Conservation (phyloP, 1,140 invertebrate genomes). For the Bombus fervidus region DNA sequence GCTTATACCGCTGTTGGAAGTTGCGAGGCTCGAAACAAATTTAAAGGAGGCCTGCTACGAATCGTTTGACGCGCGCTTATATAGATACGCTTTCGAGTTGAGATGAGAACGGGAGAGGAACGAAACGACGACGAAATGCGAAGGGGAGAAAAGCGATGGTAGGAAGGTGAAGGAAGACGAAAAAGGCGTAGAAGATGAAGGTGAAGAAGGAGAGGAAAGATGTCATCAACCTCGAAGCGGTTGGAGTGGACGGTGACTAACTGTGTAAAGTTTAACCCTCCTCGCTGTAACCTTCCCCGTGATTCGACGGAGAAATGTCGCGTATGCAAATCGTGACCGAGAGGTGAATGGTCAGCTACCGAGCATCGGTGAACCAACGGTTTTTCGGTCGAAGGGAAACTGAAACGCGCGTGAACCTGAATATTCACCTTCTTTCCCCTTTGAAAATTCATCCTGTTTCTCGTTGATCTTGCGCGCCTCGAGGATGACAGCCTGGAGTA, state of each 20-base stretch:
- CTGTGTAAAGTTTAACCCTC: constrained; percentile 69
- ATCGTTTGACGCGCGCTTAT: background rate
- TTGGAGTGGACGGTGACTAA: constrained; percentile 63
- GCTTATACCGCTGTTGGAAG: background rate
- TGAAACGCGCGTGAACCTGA: constrained; percentile 25
- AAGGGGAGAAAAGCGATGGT: constrained; percentile 16
- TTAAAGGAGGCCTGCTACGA: constrained; percentile 56
- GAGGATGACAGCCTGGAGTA: too few species aligned
- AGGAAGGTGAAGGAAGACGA: constrained; percentile 39
- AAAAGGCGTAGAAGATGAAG: constrained; percentile 49
- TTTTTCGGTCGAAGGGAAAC: background rate
- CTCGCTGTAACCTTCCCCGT: constrained; percentile 36
- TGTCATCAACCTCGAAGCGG: constrained; percentile 67
- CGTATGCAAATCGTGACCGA: constrained; percentile 57
- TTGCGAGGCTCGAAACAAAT: constrained; percentile 43
- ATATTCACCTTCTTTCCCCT: background rate
- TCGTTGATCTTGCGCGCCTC: background rate
- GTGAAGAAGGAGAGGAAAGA: constrained; percentile 66
- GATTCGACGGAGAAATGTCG: constrained; percentile 32
- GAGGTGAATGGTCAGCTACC: constrained; percentile 49
- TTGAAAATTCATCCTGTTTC: background rate
- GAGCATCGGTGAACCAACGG: background rate
- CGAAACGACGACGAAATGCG: background rate
- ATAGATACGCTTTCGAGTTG: background rate
- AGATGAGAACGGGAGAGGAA: background rate